Base-by-base conservation (phyloP, 1,140 invertebrate species). In the Luehdorfia chinensis region DNA sequence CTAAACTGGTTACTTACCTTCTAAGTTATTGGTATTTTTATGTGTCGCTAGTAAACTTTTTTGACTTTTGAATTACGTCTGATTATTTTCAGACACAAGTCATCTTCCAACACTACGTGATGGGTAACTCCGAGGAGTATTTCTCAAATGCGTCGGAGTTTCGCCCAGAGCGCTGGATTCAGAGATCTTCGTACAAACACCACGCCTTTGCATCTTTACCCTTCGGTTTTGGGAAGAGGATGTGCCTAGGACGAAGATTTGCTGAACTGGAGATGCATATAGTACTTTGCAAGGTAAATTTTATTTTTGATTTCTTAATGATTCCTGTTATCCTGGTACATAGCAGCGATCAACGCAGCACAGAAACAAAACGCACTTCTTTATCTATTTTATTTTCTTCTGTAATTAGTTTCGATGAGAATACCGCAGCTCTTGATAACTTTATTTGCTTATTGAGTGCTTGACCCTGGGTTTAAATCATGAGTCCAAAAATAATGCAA, bases 41-140 rank as follows among this genome's bases (percentile, higher is more conserved):
- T n/a, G n/a, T n/a, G n/a, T n/a, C n/a, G n/a, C n/a, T n/a, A n/a
- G n/a, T n/a, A n/a, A n/a, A n/a, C n/a, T n/a, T n/a, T n/a, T n/a
- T n/a, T n/a, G n/a, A n/a, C n/a, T n/a, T n/a, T n/a, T n/a, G n/a
- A n/a, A n/a, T n/a, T n/a, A n/a, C n/a, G n/a, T n/a, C n/a, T n/a
- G n/a, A n/a, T n/a, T n/a, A 41, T 31, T 75, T 68, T 8, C 69
- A 95, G 94, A 93, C 93, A 0, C 93, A 94, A 84, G 91, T 94
- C 9, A 91, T 94, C 45, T 94, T 95, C 74, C 93, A 94, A 68
- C 93, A 94, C 75, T 91, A 93, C 62, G 93, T 93, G 5, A 93
- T 94, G 54, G 93, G 93, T 8, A 94, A 94, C 73, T 87, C 89
- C 44, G 91, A 93, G 21, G 89, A 91, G 61, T 93, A 93, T 61